phyloP scores from a whole-genome alignment of 2,888 invertebrate species.

The Fragum fragum region DNA sequence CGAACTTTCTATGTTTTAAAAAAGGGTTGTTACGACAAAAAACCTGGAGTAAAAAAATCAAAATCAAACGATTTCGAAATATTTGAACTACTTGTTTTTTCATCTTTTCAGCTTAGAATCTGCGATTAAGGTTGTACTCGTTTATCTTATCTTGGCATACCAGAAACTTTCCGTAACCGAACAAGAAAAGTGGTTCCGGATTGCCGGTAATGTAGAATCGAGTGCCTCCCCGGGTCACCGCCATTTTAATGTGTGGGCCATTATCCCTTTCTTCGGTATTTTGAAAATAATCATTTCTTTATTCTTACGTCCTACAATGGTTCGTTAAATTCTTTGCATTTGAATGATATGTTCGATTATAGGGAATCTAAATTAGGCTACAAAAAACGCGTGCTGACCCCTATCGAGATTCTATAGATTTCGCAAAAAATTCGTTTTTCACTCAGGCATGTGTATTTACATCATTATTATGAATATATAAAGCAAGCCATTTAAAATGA shows the following conservation, averaged over 20 bases:
- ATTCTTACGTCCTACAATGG: no score
- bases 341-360: no score
- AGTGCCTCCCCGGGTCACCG: slow-evolving; percentile 26
- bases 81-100: slow-evolving; percentile 5
- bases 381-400: no score
- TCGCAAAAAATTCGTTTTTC: no score
- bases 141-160: slow-evolving; percentile 26
- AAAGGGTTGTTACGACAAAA: background rate
- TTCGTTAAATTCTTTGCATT: no score
- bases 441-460: no score
- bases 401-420: no score
- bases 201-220: slow-evolving; percentile 24
- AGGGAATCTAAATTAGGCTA: no score
- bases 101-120: slow-evolving; percentile 6
- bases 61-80: slow-evolving; percentile 8
- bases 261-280: slow-evolving; percentile 6
- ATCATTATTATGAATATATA: no score
- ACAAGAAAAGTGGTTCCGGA: slow-evolving; percentile 33
- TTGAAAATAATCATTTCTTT: no score
- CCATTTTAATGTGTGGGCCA: slow-evolving; percentile 34
- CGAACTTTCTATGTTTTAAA: no score
- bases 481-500: no score
- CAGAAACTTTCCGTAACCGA: slow-evolving; percentile 34
- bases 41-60: background rate
- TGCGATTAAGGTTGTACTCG: slow-evolving; percentile 9